phyloP scores from a whole-genome alignment of 2,888 invertebrate genomes.

The Apocheima hispidaria region DNA sequence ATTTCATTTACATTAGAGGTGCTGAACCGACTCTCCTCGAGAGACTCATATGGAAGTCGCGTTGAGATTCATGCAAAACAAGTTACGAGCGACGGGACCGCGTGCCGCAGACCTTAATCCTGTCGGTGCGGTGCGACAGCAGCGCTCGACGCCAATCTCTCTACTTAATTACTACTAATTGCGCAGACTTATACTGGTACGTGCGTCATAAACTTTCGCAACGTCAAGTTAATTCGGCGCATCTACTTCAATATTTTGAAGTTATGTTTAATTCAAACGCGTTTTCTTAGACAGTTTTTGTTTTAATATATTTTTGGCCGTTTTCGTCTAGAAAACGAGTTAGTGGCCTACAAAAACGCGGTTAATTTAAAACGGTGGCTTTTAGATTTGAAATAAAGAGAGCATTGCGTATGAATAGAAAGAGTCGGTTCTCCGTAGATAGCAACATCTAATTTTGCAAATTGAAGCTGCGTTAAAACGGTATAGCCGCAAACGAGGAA shows the following conservation, averaged over 20 bases:
- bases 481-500: conserved; percentile 58
- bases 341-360: neutral
- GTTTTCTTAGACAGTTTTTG: neutral
- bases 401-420: conserved; percentile 55
- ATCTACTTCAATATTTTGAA: no score
- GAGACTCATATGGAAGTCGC: conserved; percentile 80
- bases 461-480: conserved; percentile 66
- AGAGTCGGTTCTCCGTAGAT: conserved; percentile 52
- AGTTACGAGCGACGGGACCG: conserved; percentile 77
- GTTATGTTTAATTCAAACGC: neutral
- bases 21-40: conserved; percentile 73
- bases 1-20: conserved; percentile 85
- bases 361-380: conserved; percentile 36
- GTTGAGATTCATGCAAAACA: conserved; percentile 82
- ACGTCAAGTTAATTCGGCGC: conserved; percentile 47
- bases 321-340: no score
- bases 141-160: conserved; percentile 62
- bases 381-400: conserved; percentile 51
- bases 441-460: conserved; percentile 68
- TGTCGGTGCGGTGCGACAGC: conserved; percentile 67
- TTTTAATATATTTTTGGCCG: neutral
- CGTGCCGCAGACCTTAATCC: conserved; percentile 77
- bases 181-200: conserved; percentile 75
- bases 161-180: conserved; percentile 84
- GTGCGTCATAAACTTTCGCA: conserved; percentile 75